Evolutionary conservation across 2,113 vertebrate species (phyloP).

Genomic region (Acrocephalus kingi): DNA sequence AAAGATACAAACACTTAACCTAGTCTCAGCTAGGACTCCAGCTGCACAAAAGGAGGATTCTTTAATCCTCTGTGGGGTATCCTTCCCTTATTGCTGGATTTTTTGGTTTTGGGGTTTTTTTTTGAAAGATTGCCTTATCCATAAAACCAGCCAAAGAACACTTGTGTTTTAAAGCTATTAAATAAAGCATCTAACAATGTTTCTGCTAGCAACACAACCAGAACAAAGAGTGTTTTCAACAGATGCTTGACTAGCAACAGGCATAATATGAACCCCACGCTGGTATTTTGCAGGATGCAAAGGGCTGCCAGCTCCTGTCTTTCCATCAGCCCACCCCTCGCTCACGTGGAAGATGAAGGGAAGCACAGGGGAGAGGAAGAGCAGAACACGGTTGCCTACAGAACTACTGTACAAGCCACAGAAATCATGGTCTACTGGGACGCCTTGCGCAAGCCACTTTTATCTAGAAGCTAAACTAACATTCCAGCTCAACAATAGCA

Average conservation of each 20-base stretch:
- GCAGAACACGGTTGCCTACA: conserved; percentile 7
- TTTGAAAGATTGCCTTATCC: background rate
- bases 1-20: background rate
- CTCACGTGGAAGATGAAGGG: conserved; percentile 15
- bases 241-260: background rate
- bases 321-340: background rate
- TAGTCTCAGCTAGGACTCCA: background rate
- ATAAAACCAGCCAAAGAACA: conserved; percentile 50
- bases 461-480: conserved; percentile 70
- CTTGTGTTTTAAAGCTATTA: background rate
- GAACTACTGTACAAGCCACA: conserved; percentile 49
- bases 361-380: conserved; percentile 12
- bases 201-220: conserved; percentile 3
- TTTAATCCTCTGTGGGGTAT: background rate
- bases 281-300: background rate
- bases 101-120: background rate
- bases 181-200: background rate
- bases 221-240: conserved; percentile 19
- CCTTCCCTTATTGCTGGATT: background rate
- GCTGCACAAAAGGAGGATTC: background rate
- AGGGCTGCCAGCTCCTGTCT: background rate
- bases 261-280: background rate
- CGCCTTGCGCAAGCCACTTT: conserved; percentile 50
- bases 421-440: conserved; percentile 17
- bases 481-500: conserved; percentile 64